These are phyloP conservation scores for Bombus sibiricus DNA, from an alignment of 1,140 invertebrate species.

Conservation along the genomic window DNA sequence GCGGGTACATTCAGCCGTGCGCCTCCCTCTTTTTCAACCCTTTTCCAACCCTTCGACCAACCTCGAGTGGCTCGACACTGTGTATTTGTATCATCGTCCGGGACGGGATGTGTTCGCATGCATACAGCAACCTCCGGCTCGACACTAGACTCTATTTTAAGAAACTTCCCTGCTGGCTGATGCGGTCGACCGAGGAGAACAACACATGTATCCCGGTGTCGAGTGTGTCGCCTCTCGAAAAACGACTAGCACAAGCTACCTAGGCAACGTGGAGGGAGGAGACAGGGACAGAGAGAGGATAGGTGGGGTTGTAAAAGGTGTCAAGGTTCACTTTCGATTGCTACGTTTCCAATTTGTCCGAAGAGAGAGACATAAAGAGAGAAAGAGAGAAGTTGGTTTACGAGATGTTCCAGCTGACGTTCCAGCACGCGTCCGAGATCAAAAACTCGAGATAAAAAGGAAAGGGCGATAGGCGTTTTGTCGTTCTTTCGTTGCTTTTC, in stretches of 20 bases:
- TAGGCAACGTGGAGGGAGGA: neutral
- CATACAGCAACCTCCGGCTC: conserved; percentile 66
- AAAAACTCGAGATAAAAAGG: conserved; percentile 14
- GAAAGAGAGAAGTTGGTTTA: neutral
- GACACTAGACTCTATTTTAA: conserved; percentile 77
- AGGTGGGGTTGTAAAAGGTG: conserved; percentile 64
- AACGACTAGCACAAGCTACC: conserved; percentile 54
- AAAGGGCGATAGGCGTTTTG: neutral
- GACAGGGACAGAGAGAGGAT: neutral
- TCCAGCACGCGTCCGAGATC: conserved; percentile 35
- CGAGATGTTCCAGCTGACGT: conserved; percentile 30
- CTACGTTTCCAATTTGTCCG: conserved; percentile 66
- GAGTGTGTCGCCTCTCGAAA: conserved; percentile 69
- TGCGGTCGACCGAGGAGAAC: conserved; percentile 69
- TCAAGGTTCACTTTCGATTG: conserved; percentile 78
- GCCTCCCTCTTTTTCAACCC: neutral
- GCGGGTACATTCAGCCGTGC: conserved; percentile 19
- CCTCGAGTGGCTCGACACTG: conserved; percentile 15
- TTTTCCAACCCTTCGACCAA: neutral
- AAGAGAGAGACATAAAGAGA: conserved; percentile 5
- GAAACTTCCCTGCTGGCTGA: conserved; percentile 69
- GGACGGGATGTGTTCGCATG: conserved; percentile 21
- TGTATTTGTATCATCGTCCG: conserved; percentile 3
- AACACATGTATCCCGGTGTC: conserved; percentile 52
- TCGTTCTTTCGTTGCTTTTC: neutral